Evolutionary conservation across 2,797 vertebrate genomes (phyloP).

Genomic region (Yasuhikotakia modesta): DNA sequence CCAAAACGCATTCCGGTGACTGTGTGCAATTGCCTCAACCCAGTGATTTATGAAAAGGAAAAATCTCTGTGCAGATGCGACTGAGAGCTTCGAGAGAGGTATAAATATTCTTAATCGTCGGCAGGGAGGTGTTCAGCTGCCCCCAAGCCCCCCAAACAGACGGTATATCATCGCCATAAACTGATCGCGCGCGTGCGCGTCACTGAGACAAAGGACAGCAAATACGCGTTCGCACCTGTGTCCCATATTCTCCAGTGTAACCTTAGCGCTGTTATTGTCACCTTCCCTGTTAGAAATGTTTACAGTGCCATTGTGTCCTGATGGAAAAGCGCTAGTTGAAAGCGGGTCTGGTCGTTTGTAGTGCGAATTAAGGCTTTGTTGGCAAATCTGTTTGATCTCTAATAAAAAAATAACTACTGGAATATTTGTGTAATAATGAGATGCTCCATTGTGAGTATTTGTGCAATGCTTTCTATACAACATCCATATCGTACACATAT

Average conservation of each 20-base stretch:
- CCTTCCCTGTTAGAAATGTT: conserved; percentile 21
- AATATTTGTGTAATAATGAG: background rate
- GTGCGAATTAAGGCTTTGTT: conserved; percentile 28
- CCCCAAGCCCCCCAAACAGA: conserved; percentile 39
- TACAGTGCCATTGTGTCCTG: conserved; percentile 17
- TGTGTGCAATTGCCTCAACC: conserved; percentile 77
- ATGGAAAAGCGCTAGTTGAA: background rate
- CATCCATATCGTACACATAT: no score
- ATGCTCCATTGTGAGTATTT: background rate
- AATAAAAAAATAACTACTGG: conserved; percentile 13
- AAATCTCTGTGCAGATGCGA: conserved; percentile 72
- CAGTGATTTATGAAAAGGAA: conserved; percentile 78
- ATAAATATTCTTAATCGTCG: conserved; percentile 75
- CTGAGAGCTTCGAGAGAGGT: conserved; percentile 58
- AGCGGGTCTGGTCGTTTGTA: conserved; percentile 11
- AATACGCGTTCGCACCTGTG: conserved; percentile 30
- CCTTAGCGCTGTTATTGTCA: conserved; percentile 32
- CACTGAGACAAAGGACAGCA: conserved; percentile 10
- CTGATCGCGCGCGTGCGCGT: conserved; percentile 15
- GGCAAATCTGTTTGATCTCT: conserved; percentile 25
- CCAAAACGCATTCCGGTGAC: conserved; percentile 62
- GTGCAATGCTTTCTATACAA: background rate
- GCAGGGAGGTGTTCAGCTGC: conserved; percentile 55
- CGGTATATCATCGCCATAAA: conserved; percentile 18
- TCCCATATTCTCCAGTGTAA: conserved; percentile 9